A percentile compares a stretch with the other conserved stretches of the same genome.
Conservation (phyloP, 2,888 invertebrate genomes). For the Branchinecta sandiegonensis region DNA sequence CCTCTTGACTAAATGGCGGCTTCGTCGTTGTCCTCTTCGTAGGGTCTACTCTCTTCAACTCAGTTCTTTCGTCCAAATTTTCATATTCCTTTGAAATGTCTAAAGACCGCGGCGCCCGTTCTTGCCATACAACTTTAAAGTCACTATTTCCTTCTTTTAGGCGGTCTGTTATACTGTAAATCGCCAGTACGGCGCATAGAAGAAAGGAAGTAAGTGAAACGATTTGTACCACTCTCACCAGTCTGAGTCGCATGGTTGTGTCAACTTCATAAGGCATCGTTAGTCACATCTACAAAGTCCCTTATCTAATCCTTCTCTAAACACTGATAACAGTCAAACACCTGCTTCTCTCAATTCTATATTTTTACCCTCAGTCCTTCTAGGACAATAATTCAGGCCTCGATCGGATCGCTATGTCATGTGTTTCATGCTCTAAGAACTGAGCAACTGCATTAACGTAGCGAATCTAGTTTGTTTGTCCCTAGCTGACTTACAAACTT, state of each 20-base stretch:
- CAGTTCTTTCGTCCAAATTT: background rate
- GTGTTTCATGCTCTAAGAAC: no score
- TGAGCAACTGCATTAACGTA: no score
- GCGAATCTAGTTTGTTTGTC: no score
- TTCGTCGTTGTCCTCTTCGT: constrained; percentile 22
- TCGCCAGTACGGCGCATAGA: background rate
- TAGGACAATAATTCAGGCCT: no score
- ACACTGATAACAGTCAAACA: no score
- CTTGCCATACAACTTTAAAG: background rate
- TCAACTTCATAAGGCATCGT: constrained; percentile 9
- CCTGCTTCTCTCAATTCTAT: no score
- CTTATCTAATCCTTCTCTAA: no score
- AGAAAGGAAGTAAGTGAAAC: background rate
- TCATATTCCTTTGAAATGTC: background rate
- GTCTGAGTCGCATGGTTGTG: constrained; percentile 1
- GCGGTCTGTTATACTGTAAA: constrained; percentile 6
- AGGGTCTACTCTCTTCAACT: background rate
- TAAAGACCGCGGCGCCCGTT: constrained; percentile 6
- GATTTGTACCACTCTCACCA: background rate
- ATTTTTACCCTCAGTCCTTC: no score
- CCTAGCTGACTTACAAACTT: no score
- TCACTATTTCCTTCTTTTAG: background rate
- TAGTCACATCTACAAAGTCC: no score
- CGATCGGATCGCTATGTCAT: no score
- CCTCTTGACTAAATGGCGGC: constrained; percentile 54